Base-by-base conservation (phyloP, 2,113 vertebrate species). In the Hippocampus comes region DNA sequence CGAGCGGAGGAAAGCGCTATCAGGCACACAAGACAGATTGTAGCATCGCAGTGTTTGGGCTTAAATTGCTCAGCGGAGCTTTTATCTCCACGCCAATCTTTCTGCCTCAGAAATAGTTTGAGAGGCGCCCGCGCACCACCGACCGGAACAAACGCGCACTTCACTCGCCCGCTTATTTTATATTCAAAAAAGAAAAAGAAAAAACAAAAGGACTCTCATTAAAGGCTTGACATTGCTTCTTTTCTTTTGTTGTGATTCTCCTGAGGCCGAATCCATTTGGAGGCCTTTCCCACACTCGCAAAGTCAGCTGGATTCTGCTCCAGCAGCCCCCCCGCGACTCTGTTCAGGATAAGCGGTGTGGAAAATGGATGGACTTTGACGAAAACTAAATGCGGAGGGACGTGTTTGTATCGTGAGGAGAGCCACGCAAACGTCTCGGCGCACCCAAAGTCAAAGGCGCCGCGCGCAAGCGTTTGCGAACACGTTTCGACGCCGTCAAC, bases 21-120 rank as follows among this genome's bases (percentile, higher is more conserved):
- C 91, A 93, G 92, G 92, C 92, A 93, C 88, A 91, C 86, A 92
- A 93, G 92, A 93, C 91, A 91, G 91, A 93, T 93, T 92, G 91
- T 90, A 90, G 91, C 90, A 92, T 92, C 88, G 88, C 80, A 91
- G 90, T 93, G 92, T 93, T 93, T 92, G 92, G 91, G 91, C 89
- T 93, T 91, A 92, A 93, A 92, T 92, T 93, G 91, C 92, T 93
- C 91, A 88, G 91, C 82, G 88, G 91, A 93, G 91, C 91, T 92
- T 90, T 91, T 91, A 93, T 93, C 91, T 87, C 80, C 79, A 83
- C 89, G 78, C 82, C 87, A 89, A 93, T 93, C 91, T 93, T 87
- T 89, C 88, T 89, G 88, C 87, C 90, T 91, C 91, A 88, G 90
- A 93, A 92, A 91, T 84, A 91, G 76, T 90, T 87, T 78, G 84